Evolutionary conservation across 2,113 vertebrate species (phyloP).

Genomic region (Chaenocephalus aceratus): DNA sequence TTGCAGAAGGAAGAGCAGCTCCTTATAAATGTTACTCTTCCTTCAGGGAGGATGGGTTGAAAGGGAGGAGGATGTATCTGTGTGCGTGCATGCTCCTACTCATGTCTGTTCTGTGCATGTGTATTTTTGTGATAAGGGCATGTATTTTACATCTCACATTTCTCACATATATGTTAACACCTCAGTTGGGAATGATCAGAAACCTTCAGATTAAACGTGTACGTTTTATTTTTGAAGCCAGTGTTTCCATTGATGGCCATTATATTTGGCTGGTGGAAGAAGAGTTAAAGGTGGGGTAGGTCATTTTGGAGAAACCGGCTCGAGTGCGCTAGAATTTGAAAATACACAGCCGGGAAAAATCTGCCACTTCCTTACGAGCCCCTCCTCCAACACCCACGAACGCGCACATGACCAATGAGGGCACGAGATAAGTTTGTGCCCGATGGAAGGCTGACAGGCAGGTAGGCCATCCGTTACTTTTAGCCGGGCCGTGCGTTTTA

Average conservation of each 20-base stretch:
- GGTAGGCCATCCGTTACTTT: no score
- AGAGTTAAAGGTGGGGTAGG: not conserved
- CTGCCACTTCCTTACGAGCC: no score
- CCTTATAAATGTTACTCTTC: slow-evolving; percentile 12
- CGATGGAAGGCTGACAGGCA: no score
- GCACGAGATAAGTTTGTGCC: no score
- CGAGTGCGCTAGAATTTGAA: no score
- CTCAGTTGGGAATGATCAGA: slow-evolving; percentile 1
- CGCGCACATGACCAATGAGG: no score
- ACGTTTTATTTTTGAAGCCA: not conserved
- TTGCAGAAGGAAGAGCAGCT: slow-evolving; percentile 22
- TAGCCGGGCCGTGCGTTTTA: no score
- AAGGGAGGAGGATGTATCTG: slow-evolving; percentile 6
- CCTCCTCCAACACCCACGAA: no score
- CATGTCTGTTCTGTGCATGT: slow-evolving; percentile 45
- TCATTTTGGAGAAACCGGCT: no score
- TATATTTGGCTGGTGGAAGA: slow-evolving; percentile 33
- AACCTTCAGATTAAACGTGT: slow-evolving; percentile 9
- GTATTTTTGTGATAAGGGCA: not conserved
- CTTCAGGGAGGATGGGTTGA: slow-evolving; percentile 23
- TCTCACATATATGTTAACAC: slow-evolving; percentile 20
- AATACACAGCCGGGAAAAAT: no score
- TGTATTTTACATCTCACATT: slow-evolving; percentile 12
- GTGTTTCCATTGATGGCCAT: not conserved
- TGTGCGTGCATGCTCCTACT: slow-evolving; percentile 8